Evolutionary conservation across 2,888 invertebrate species (phyloP).

Genomic region (Microchrysa polita): DNA sequence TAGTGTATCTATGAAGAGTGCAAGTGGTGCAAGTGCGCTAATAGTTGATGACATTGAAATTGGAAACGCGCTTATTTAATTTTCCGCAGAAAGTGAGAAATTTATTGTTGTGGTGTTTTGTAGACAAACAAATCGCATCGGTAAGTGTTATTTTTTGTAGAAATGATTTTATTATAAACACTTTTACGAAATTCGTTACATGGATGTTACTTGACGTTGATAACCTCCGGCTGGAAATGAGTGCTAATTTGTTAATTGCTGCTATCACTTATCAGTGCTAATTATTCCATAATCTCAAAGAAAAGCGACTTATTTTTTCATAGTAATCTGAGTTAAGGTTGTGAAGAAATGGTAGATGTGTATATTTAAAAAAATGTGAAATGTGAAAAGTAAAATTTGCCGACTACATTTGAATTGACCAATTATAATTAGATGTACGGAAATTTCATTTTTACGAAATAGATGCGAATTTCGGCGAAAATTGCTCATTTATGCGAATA

Average conservation of each 20-base stretch:
- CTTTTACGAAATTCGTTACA: neutral
- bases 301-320: neutral
- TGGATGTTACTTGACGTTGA: slow-evolving; percentile 12
- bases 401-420: too few relatives aligned
- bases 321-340: neutral
- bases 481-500: too few relatives aligned
- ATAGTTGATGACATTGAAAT: neutral
- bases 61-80: slow-evolving; percentile 9
- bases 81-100: slow-evolving; percentile 23
- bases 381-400: too few relatives aligned
- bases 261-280: neutral
- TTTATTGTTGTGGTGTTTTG: slow-evolving; percentile 16
- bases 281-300: neutral
- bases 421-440: too few relatives aligned
- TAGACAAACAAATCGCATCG: neutral
- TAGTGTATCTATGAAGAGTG: slow-evolving; percentile 6
- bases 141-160: slow-evolving; percentile 1
- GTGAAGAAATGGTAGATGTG: too few relatives aligned
- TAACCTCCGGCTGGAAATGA: slow-evolving; percentile 19
- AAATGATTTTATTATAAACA: neutral
- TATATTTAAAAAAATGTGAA: too few relatives aligned
- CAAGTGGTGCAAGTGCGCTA: neutral
- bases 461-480: too few relatives aligned
- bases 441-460: too few relatives aligned
- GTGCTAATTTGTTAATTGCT: slow-evolving; percentile 37